Base-by-base conservation (phyloP, 2,113 vertebrate genomes). In the Corydoras sp. region DNA sequence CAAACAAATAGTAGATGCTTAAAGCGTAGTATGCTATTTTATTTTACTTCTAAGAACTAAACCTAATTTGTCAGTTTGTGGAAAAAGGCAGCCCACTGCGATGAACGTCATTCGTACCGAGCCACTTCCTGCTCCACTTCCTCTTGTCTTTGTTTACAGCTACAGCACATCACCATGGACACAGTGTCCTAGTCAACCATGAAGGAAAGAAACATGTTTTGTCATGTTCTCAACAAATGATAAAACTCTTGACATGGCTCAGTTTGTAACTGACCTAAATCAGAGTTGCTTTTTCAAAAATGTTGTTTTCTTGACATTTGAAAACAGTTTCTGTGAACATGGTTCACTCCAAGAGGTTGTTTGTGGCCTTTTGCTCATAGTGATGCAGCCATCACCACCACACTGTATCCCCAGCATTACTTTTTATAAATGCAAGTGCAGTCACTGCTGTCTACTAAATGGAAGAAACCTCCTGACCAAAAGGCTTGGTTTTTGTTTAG, bases 81-180 rank as follows among this genome's bases (percentile, higher is more conserved):
- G 35, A 43, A 43, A 43, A 8, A 43, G 35, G 4, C 35, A 43
- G 35, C 35, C 35, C 35, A 43, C 35, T 43, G 7, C 35, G 18
- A 24, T 24, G 18, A 24, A 24, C 7, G 35, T 5, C 35, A 43
- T 43, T 43, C 35, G 35, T 43, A 8, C 35, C 35, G 35, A 43
- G 7, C 35, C 35, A 43, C 35, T 43, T 43, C 35, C 35, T 43
- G 1, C 35, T 43, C 35, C 35, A 43, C 35, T 43, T 43, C 35
- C 35, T 43, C 35, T 48, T 29, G 71, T 78, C 71, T 68, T 51
- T 81, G 81, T 83, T 75, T 81, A 79, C 29, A 75, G 51, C 64
- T 55, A 78, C 64, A 71, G 24, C 56, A 65, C 8, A 51, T 77
- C 51, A 24, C 76, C 72, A 78, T 83, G 66, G 81, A 56, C 68